These are phyloP conservation scores for Bombus balteatus DNA, from an alignment of 1,140 invertebrate species.

Conservation along the genomic window DNA sequence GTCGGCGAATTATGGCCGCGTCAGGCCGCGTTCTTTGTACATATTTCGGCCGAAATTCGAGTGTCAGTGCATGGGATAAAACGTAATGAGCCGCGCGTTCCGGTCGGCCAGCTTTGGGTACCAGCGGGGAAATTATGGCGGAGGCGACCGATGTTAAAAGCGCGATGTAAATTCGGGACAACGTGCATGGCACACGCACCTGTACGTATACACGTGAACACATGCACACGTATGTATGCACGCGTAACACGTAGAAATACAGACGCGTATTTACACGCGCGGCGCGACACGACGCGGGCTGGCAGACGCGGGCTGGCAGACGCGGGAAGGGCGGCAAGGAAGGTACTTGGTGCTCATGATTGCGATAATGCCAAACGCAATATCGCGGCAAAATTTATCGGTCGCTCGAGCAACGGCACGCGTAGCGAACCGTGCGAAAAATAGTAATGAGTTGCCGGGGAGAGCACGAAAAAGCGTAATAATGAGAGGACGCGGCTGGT, in stretches of 20 bases:
- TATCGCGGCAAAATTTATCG: slow-evolving; percentile 71
- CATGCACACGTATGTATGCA: neutral
- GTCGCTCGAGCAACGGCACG: slow-evolving; percentile 58
- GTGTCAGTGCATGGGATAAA: slow-evolving; percentile 58
- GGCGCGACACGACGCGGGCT: neutral
- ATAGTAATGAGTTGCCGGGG: slow-evolving; percentile 64
- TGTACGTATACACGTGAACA: neutral
- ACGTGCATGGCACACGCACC: slow-evolving; percentile 13
- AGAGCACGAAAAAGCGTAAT: slow-evolving; percentile 46
- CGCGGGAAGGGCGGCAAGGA: slow-evolving; percentile 25
- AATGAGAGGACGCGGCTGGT: slow-evolving; percentile 18
- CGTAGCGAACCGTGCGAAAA: slow-evolving; percentile 63
- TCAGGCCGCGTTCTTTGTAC: slow-evolving; percentile 60
- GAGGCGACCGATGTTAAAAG: slow-evolving; percentile 68
- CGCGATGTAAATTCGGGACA: slow-evolving; percentile 68
- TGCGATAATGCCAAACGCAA: slow-evolving; percentile 73
- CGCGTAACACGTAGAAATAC: neutral
- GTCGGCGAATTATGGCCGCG: slow-evolving; percentile 56
- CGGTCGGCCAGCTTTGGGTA: slow-evolving; percentile 49
- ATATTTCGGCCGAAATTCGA: slow-evolving; percentile 61
- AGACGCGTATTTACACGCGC: neutral
- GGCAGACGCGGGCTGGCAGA: neutral
- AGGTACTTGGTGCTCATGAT: slow-evolving; percentile 61
- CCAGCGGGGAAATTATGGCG: slow-evolving; percentile 60
- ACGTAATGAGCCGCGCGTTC: slow-evolving; percentile 61